Base-by-base conservation (phyloP, 2,113 vertebrate genomes). In the Scartelaos histophorus region DNA sequence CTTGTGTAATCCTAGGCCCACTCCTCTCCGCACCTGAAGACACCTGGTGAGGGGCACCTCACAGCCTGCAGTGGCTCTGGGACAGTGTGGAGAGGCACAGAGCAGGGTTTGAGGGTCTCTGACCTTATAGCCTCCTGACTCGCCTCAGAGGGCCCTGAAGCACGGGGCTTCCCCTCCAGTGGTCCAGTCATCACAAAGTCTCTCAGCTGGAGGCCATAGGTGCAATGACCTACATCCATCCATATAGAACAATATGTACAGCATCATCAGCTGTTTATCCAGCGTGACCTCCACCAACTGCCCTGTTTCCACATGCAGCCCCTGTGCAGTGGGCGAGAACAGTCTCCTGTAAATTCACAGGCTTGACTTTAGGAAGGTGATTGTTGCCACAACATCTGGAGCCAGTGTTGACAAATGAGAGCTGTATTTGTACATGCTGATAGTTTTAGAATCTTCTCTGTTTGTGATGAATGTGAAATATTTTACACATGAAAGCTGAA, bases 21-120 rank as follows among this genome's bases (percentile, higher is more conserved):
- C 82, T 79, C 78, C 79, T 82, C 86, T 87, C 82, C 80, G 78
- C 85, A 92, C 88, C 89, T 75, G 74, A 92, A 89, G 89, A 92
- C 93, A 93, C 93, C 93, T 93, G 92, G 91, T 84, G 87, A 82
- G 90, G 79, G 77, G 74, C 84, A 90, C 89, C 92, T 91, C 72
- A 67, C 85, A 86, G 79, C 85, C 81, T 79, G 71, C 88, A 82
- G 64, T 47, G 19, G 85, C 85, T 90, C 86, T 90, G 82, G 78
- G 60, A 78, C 79, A 75, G 82, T 21, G 74, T 77, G 78, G 78
- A 86, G 82, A 70, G 71, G 82, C 72, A 82, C 47, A 73, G 73
- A 81, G 77, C 76, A 87, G 45, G 87, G 81, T 82, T 78, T 82
- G 71, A 73, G 73, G 84, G 87, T 86, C 81, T 21, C 6, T 68